Evolutionary conservation across 2,113 vertebrate species (phyloP), one percentile per base, ranked within the genome.

Genomic region (Callopanchax toddi): DNA sequence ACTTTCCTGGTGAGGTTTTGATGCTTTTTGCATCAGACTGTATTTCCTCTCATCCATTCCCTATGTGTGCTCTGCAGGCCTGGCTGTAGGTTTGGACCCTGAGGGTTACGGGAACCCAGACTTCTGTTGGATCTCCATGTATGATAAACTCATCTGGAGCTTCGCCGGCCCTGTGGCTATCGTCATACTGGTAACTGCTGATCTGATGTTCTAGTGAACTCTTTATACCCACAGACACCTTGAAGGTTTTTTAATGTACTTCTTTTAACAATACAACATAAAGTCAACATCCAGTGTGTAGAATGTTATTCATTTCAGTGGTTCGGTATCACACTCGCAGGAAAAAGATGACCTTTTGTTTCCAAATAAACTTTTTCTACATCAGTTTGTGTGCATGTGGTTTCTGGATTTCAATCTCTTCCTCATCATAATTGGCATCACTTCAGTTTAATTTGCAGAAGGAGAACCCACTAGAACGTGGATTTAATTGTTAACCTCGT

Each of bases 71-170:
- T 3, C 61, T 72, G 42, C 82, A 98, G 97, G 97, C 50, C 91
- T 99, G 76, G 93, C 97, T 0, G 97, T 99, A 17, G 97, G 97
- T 54, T 83, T 99, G 81, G 96, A 99, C 84, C 97, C 97, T 0
- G 96, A 98, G 60, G 97, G 97, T 74, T 98, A 98, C 0, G 97
- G 97, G 39, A 99, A 98, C 90, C 96, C 97, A 0, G 97, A 99
- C 85, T 99, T 99, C 83, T 99, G 97, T 74, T 99, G 97, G 97
- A 96, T 99, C 85, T 99, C 97, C 15, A 92, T 98, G 84, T 94
- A 98, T 8, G 97, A 99, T 86, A 98, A 98, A 82, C 96, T 99
- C 71, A 92, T 99, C 86, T 99, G 97, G 97, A 98, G 96, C 89
- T 99, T 99, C 45, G 97, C 97, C 46, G 96, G 97, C 80, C 97